Evolutionary conservation across 1,140 invertebrate genomes (phyloP), one percentile per base, ranked within the genome.

Genomic region (Galendromus occidentalis): DNA sequence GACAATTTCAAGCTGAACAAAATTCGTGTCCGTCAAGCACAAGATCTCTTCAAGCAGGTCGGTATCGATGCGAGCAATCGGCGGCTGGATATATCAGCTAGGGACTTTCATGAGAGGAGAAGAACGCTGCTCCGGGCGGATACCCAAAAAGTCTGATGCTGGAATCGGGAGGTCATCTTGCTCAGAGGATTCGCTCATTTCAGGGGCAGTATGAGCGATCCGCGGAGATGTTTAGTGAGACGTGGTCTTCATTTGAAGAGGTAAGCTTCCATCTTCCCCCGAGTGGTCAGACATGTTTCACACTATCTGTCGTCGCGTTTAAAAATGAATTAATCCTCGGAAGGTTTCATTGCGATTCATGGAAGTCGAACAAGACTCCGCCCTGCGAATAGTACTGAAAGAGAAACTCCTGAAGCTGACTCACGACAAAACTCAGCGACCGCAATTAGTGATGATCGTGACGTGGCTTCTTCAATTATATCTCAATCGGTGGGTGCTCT

Each of bases 391-490:
- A 18, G 95, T 90, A 74, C 76, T 97, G 7, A 79, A 82, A 42
- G 85, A 85, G 72, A 75, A 75, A 66, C 64, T 76, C 17, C 67
- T 71, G 39, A 51, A 68, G 51, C 65, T 76, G 7, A 67, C 70
- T 66, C 59, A 66, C 1, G 51, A 59, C 51, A 25, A 6, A 14
- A 20, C 51, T 6, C 25, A 59, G 9, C 25, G 33, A 33, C 14
- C 51, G 2, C 85, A 94, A 76, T 84, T 88, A 44, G 91, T 89
- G 0, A 88, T 94, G 82, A 80, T 96, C 29, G 85, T 93, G 0
- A 82, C 93, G 41, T 97, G 92, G 91, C 80, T 96, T 51, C 82
- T 91, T 6, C 92, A 98, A 75, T 76, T 97, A 22, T 93, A 86
- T 76, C 78, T 96, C 68, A 90, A 86, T 9, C n/a, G 51, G 51